These are phyloP conservation scores for Agapornis canus DNA, from an alignment of 2,797 vertebrate genomes.

Conservation along the genomic window DNA sequence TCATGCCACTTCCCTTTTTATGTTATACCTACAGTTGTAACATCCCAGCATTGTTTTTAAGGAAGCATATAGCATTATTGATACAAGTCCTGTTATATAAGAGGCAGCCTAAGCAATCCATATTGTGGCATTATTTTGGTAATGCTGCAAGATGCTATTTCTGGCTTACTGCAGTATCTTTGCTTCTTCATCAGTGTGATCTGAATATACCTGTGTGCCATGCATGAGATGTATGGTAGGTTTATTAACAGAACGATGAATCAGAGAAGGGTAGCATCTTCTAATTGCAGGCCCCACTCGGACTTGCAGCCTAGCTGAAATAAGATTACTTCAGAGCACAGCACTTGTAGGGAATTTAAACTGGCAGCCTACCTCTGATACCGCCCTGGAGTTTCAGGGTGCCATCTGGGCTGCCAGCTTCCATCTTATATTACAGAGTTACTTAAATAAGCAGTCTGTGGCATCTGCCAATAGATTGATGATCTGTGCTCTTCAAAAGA, in stretches of 20 bases:
- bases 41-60: background rate
- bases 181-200: background rate
- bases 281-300: background rate
- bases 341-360: constrained; percentile 32
- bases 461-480: background rate
- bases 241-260: constrained; percentile 15
- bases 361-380: background rate
- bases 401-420: constrained; percentile 38
- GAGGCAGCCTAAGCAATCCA: background rate
- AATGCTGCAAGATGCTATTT: background rate
- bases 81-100: background rate
- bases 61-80: background rate
- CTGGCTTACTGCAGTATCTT: background rate
- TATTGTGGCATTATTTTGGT: background rate
- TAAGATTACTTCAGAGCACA: constrained; percentile 15
- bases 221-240: background rate
- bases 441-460: constrained; percentile 38
- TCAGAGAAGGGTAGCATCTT: background rate
- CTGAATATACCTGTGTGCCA: background rate
- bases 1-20: background rate
- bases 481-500: constrained; percentile 28
- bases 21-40: background rate
- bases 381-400: constrained; percentile 18
- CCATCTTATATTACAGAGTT: constrained; percentile 1
- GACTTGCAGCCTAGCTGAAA: constrained; percentile 23